Evolutionary conservation across 2,888 invertebrate genomes (phyloP).

Genomic region (Rhamnusium bicolor): DNA sequence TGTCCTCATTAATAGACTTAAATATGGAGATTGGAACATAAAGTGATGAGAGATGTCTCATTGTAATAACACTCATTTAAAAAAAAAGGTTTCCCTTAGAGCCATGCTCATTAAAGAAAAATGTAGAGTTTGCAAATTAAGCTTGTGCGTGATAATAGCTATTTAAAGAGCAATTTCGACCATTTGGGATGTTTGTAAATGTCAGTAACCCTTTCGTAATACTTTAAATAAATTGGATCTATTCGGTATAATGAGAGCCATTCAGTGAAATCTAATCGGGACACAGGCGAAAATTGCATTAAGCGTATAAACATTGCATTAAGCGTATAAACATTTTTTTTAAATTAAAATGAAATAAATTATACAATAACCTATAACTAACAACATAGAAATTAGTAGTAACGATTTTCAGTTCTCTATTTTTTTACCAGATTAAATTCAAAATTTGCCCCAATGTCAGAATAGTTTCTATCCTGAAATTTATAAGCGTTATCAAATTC

Average conservation of each 20-base stretch:
- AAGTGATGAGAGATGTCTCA: slow-evolving; percentile 37
- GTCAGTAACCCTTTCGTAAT: slow-evolving; percentile 45
- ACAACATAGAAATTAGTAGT: too few species aligned
- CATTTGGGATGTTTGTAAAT: slow-evolving; percentile 38
- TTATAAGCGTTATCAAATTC: too few species aligned
- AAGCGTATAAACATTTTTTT: too few species aligned
- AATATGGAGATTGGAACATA: neutral
- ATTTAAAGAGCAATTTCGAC: slow-evolving; percentile 39
- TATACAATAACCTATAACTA: too few species aligned
- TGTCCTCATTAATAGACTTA: neutral
- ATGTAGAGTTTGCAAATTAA: slow-evolving; percentile 39
- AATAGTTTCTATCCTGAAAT: too few species aligned
- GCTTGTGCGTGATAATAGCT: slow-evolving; percentile 41
- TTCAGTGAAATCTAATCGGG: slow-evolving; percentile 13
- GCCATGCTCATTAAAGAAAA: slow-evolving; percentile 19
- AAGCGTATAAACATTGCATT: too few species aligned
- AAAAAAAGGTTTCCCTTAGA: slow-evolving; percentile 11
- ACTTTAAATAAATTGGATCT: slow-evolving; percentile 5
- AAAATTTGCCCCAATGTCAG: too few species aligned
- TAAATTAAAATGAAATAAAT: too few species aligned
- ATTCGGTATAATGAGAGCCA: slow-evolving; percentile 27
- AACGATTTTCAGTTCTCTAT: too few species aligned
- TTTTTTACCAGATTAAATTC: too few species aligned
- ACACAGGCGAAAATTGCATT: too few species aligned
- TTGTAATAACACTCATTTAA: slow-evolving; percentile 21